Evolutionary conservation across 2,888 invertebrate species (phyloP).

Genomic region (Mystacides longicornis): DNA sequence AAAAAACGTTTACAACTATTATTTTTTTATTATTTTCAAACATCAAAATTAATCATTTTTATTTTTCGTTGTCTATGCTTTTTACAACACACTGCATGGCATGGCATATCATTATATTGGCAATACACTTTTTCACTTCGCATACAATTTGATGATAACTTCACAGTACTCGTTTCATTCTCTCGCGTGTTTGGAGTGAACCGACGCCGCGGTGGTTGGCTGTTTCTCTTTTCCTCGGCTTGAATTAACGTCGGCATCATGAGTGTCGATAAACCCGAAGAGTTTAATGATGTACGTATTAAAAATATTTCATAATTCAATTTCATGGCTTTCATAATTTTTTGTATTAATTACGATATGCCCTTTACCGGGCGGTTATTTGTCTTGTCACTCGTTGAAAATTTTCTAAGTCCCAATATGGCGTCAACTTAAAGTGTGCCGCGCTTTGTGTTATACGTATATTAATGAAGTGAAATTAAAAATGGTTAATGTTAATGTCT

Average conservation of each 20-base stretch:
- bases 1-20: too few species aligned
- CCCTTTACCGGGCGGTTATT: conserved; percentile 48
- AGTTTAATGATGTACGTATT: conserved; percentile 54
- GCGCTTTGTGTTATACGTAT: conserved; percentile 34
- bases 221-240: conserved; percentile 27
- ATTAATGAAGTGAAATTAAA: too few species aligned
- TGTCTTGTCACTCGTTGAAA: conserved; percentile 41
- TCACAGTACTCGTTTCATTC: conserved; percentile 29
- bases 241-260: conserved; percentile 38
- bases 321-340: neutral
- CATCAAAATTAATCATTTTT: too few species aligned
- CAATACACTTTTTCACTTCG: too few species aligned
- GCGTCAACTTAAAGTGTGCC: conserved; percentile 74
- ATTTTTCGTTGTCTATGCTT: too few species aligned
- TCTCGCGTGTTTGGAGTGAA: too few species aligned
- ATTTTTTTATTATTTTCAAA: too few species aligned
- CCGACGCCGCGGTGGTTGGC: conserved; percentile 22
- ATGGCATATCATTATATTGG: too few species aligned
- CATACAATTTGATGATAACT: neutral
- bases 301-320: conserved; percentile 28
- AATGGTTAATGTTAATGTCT: too few species aligned
- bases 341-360: neutral
- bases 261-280: conserved; percentile 58
- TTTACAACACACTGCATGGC: too few species aligned
- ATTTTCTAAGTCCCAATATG: conserved; percentile 75